Conservation (phyloP, 2,113 vertebrate species). For the Pseudonaja textilis region DNA sequence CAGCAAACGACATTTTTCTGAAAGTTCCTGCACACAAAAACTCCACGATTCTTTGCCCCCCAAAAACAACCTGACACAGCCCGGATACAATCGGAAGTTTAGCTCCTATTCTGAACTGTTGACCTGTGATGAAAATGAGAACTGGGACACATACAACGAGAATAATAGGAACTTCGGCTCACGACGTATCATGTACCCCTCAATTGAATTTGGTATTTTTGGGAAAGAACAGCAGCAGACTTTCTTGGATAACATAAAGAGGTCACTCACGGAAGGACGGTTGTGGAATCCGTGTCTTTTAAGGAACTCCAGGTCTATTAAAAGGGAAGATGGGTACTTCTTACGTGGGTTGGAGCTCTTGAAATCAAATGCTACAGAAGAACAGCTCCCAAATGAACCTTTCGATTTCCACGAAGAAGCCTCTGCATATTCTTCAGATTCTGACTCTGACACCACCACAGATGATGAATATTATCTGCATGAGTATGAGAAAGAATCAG, state of each 20-base stretch:
- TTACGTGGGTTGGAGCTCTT: constrained; percentile 44
- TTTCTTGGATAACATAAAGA: constrained; percentile 78
- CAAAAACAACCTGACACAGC: constrained; percentile 28
- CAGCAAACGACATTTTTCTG: constrained; percentile 69
- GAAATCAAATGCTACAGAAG: constrained; percentile 65
- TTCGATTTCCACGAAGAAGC: constrained; percentile 62
- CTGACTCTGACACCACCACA: constrained; percentile 85
- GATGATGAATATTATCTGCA: constrained; percentile 94
- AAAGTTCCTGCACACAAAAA: constrained; percentile 55
- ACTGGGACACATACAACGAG: constrained; percentile 42
- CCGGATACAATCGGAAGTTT: constrained; percentile 52
- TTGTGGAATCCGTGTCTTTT: constrained; percentile 79
- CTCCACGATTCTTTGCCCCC: constrained; percentile 32
- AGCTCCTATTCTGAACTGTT: constrained; percentile 70
- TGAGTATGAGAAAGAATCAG: constrained; percentile 79
- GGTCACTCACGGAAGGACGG: constrained; percentile 75
- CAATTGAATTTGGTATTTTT: constrained; percentile 80
- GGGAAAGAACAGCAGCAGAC: constrained; percentile 77
- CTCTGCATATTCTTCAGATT: constrained; percentile 75
- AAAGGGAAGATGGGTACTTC: constrained; percentile 47
- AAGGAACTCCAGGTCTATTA: constrained; percentile 69
- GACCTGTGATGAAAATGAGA: constrained; percentile 69
- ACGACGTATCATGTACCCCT: constrained; percentile 64
- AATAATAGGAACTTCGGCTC: constrained; percentile 39
- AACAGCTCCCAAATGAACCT: constrained; percentile 59